Base-by-base conservation (phyloP, 2,797 vertebrate species). In the Chaetophractus vellerosus region DNA sequence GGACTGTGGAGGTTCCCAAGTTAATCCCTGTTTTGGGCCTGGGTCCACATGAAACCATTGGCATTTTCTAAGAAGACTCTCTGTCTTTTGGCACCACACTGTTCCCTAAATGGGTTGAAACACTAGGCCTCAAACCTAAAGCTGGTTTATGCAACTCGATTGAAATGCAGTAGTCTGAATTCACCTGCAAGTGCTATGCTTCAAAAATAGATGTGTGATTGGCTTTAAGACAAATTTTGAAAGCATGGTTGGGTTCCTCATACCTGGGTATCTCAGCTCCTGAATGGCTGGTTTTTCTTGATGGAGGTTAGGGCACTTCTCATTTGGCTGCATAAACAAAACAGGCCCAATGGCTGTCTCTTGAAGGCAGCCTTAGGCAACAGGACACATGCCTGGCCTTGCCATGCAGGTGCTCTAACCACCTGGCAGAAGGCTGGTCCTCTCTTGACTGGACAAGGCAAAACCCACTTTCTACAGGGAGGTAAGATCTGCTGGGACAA, bases 61-160 rank as follows among this genome's bases (percentile, higher is more conserved):
- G 81, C 31, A 80, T 92, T 89, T 91, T 86, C 45, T 18, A 92
- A 48, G 16, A 94, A 82, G 48, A 10, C 6, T 95, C 68, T 88
- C 21, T 81, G 69, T 78, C 12, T 69, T 11, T 41, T n/a, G 92
- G 19, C 31, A 78, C 52, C 69, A 87, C 48, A 78, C 48, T 74
- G 5, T 78, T 78, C 61, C n/a, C 24, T 66, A 75, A 63, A 61
- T 64, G 38, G 61, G n/a, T 59, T 71, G 61, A 89, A 93, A 89
- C 21, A 45, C 28, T 81, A 82, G 63, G 19, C 18, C 80, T 86
- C 81, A 76, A 81, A 41, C 76, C 5, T 45, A 71, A 89, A 57
- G 68, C 80, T 8, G n/a, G 28, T 36, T 59, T 18, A 41, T 52
- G 81, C 15, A 86, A 69, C 28, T 38, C 78, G 45, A 78, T 78